Evolutionary conservation across 2,113 vertebrate genomes (phyloP), one percentile per base, ranked within the genome.

Genomic region (Strix aluco): DNA sequence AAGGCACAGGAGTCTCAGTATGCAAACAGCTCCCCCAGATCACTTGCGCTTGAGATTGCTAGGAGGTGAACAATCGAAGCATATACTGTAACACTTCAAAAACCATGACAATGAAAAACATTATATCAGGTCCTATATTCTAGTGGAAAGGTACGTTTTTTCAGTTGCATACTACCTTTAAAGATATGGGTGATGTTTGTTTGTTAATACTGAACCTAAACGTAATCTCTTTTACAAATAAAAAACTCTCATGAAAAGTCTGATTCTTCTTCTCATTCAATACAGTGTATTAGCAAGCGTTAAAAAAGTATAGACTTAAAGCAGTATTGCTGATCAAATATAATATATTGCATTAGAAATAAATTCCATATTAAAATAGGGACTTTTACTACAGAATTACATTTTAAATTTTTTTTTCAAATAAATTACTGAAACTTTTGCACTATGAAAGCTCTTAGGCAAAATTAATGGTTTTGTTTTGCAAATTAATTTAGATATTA

Each of bases 401-500:
- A 97, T 97, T 97, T 98, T 90, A 97, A 97, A 96, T 98, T 98
- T 97, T 97, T 91, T 89, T 91, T 97, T 97, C 95, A 97, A 98
- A 98, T 97, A 98, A 97, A 99, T 98, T 98, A 98, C 97, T 93
- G 80, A 98, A 98, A 98, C 98, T 98, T 98, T 98, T 97, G 97
- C 98, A 97, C 97, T 98, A 97, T 95, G 98, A 97, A 98, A 98
- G 97, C 97, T 98, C 97, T 98, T 97, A 97, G 98, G 96, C 96
- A 98, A 98, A 98, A 99, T 99, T 98, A 99, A 98, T 98, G 97
- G 98, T 98, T 98, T 98, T 99, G 98, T 98, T 98, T 98, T 98
- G 97, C 97, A 98, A 99, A 99, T 98, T 98, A 98, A 99, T 99
- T 98, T 98, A 98, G 98, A 98, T 99, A 98, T 98, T 98, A 98